Evolutionary conservation across 2,797 vertebrate genomes (phyloP), one percentile per base, ranked within the genome.

Genomic region (Pseudochaenichthys georgianus): DNA sequence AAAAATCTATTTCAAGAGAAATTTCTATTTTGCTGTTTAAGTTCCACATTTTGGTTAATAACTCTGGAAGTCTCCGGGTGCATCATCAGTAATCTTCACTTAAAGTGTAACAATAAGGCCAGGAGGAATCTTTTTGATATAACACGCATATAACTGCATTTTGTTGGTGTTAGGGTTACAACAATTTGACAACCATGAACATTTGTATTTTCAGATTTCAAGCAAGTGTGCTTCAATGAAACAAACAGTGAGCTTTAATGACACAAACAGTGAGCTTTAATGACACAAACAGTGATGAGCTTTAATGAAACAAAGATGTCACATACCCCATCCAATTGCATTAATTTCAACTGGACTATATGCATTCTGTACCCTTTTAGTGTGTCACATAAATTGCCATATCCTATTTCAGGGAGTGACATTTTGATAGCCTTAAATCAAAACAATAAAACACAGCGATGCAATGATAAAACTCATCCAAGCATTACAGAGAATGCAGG

Each of bases 401-500:
- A 9, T 55, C 42, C n/a, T 42, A 28, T 74, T 78, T 77, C 9
- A 83, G 48, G 21, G 63, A 55, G 54, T 64, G 72, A 63, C 70
- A 54, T 0, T 28, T 11, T 76, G 78, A 77, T 41, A 77, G 19
- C 17, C 41, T 47, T 17, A 6, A 64, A 61, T 74, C 16, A 34
- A 23, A 54, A 38, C 28, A 59, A 63, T 43, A 28, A 71, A 54
- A 0, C 15, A 61, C 5, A n/a, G 13, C 3, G 1, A 21, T 1
- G 7, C 23, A 21, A 4, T 68, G n/a, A 38, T 50, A 12, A 45
- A 70, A 55, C 1, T 16, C 4, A 63, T 5, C 11, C 2, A 47
- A 66, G 21, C 0, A 0, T 19, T 9, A 21, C 38, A 61, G 19
- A 61, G 16, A 66, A 48, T 9, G 2, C 16, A 13, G 12, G 19